Evolutionary conservation across 2,888 invertebrate genomes (phyloP), one percentile per base, ranked within the genome.

Genomic region (Drosophila colorata): DNA sequence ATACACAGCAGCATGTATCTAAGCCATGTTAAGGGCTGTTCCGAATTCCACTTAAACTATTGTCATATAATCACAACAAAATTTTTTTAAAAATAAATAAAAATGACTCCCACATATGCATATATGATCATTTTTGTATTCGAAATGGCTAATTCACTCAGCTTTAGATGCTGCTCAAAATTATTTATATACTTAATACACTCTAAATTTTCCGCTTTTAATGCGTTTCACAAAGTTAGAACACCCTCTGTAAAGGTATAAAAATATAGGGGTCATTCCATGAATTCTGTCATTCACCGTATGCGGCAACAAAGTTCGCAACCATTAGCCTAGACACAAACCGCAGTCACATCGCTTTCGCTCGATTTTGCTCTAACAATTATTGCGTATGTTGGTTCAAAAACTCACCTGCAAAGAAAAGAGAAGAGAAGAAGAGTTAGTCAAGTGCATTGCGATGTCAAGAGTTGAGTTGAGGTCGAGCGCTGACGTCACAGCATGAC

Each of bases 381-480:
- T 37, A 14, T 9, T 9, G 14, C 25, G 8, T 20, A 13, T 16
- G 23, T 20, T 7, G 31, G n/a, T 56, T 46, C 47, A 59, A 63
- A 40, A 33, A 75, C 74, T 75, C 57, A 75, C 74, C 74, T 77
- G 78, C 40, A 75, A 77, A 14, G 78, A 75, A 25, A 75, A 61
- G 41, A 51, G 2, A n/a, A 43, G 33, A 33, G 33, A 13, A 25
- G 33, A 46, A 28, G 40, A 11, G 31, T 74, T 73, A 78, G 69
- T 64, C 31, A 57, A 69, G 33, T 47, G 41, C 9, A 25, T 31
- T 6, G 25, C 13, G 41, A 43, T 23, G 55, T 69, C 16, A 44
- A 37, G 23, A 20, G 11, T 20, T 48, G 43, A 68, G 69, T 44
- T 41, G 31, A 58, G 74, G 55, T 31, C 53, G 31, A 38, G 28